Evolutionary conservation across 2,888 invertebrate genomes (phyloP).

Genomic region (Hyalella azteca): DNA sequence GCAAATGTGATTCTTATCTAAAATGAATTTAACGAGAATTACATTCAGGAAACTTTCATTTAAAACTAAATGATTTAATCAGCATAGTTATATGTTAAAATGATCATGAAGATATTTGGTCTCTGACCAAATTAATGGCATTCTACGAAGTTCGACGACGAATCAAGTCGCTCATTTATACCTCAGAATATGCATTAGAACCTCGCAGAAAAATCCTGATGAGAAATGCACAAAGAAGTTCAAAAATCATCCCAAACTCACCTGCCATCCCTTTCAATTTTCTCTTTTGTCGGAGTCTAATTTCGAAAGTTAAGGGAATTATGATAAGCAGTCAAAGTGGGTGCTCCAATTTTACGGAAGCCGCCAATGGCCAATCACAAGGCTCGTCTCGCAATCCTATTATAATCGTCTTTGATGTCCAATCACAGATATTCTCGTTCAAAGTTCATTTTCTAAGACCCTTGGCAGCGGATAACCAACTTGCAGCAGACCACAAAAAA

Average conservation of each 20-base stretch:
- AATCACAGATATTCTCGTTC: neutral
- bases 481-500: too few relatives aligned
- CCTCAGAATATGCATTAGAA: too few relatives aligned
- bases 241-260: neutral
- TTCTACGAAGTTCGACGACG: too few relatives aligned
- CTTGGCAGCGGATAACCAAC: too few relatives aligned
- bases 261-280: conserved; percentile 4
- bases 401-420: conserved; percentile 2
- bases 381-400: neutral
- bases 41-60: too few relatives aligned
- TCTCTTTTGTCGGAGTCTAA: conserved; percentile 4
- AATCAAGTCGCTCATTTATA: too few relatives aligned
- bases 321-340: conserved; percentile 27
- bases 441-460: neutral
- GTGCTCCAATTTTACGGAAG: neutral
- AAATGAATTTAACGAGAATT: too few relatives aligned
- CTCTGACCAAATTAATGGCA: too few relatives aligned
- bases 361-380: neutral
- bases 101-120: too few relatives aligned
- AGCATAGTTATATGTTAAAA: too few relatives aligned
- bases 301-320: conserved; percentile 29
- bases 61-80: too few relatives aligned
- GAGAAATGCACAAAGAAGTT: neutral
- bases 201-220: neutral
- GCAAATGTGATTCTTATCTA: too few relatives aligned